Evolutionary conservation across 2,888 invertebrate species (phyloP), one percentile per base, ranked within the genome.

Genomic region (Scrobipalpa costella): DNA sequence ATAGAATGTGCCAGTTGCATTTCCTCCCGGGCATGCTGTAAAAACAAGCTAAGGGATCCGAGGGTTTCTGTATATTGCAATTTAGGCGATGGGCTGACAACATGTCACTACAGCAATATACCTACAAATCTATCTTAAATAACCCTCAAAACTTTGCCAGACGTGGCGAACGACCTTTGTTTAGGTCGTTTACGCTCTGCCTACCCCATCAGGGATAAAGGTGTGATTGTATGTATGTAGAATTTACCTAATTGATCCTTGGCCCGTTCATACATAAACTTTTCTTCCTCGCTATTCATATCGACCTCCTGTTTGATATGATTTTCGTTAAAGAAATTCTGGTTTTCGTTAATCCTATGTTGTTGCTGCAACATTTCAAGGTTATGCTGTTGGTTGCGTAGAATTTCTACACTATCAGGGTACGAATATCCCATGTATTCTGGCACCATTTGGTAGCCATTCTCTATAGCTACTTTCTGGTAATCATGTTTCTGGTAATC

Each of bases 261-360:
- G 47, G 71, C 78, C 62, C 84, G 63, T 5, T 89, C 88, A 61
- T 86, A 90, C 47, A 80, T 11, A 62, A 80, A 87, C 57, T 87
- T 88, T 0, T 88, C 89, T 1, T 90, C 90, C 0, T 90, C 90
- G 0, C 70, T 75, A 0, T 73, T 80, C 0, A 86, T 77, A 58
- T 90, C 88, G 1, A 86, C 79, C 47, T 90, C 90, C 19, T 86
- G 88, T 47, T 91, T 91, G 74, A 91, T 90, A 62, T 85, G 85
- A 19, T 76, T 85, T 40, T 89, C 90, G 55, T 83, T 85, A 63
- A 88, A 90, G 44, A 88, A 88, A 33, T 83, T 86, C 72, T 87
- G 88, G 40, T 82, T 86, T 44, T 88, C 90, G 0, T 73, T 82
- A 1, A 83, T 68, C 47, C 88, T 73, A 50, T 87, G 88, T 38